Evolutionary conservation across 2,888 invertebrate genomes (phyloP), one percentile per base, ranked within the genome.

Genomic region (Coelopa pilipes): DNA sequence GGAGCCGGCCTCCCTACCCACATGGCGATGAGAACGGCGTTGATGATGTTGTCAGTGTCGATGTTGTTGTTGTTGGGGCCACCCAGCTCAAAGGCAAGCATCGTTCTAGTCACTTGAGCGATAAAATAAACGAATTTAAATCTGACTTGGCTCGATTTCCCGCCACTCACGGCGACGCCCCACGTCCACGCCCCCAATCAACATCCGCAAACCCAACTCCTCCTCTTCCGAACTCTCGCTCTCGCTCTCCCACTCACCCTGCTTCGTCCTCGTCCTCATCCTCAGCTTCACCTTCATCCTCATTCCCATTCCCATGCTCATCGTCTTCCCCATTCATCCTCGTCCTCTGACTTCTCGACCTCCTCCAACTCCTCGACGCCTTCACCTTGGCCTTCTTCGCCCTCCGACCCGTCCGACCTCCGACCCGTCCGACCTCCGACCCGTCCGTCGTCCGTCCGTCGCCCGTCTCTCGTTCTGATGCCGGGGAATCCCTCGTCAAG

Each of bases 91-190:
- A 65, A 63, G 55, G 46, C 63, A 19, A 71, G 34, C 34, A 65
- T 45, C 65, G 45, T 71, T 65, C 63, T 13, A 55, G 71, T 65
- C 71, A 55, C 63, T 65, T 53, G 55, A 71, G 63, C 46, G 63
- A 65, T 55, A 65, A 53, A 45, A 63, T 71, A 65, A 71, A 63
- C 55, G 63, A 63, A 71, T 71, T 71, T 71, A 71, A 71, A 71
- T 55, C 63, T 65, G 55, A 46, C 53, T 71, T 46, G 46, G 7
- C 34, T 34, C 34, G 34, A 34, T 34, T 34, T n/a, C n/a, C n/a
- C n/a, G n/a, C 50, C 60, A 60, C 17, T 62, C 50, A n/a, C n/a
- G 34, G 34, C 7, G 34, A 34, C 7, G 34, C 34, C 34, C 34
- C 34, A 34, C 7, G 34, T 34, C 7, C 34, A 34, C 34, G 34